Base-by-base conservation (phyloP, 2,113 vertebrate species). In the Gobius niger region DNA sequence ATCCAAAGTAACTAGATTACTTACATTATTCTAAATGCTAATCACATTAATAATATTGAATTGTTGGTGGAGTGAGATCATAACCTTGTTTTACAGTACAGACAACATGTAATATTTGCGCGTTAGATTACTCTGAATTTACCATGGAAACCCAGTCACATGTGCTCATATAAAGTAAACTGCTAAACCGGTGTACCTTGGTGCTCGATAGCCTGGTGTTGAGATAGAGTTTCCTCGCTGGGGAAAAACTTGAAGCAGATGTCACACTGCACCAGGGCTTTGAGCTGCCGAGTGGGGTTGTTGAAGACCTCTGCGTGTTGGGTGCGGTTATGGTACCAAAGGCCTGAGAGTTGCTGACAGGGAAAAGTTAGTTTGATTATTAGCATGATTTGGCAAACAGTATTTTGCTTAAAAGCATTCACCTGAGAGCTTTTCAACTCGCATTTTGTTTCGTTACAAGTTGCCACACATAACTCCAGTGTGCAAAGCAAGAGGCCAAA, bases 271-370 rank as follows among this genome's bases (percentile, higher is more conserved):
- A 95, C 84, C 3, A 94, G 90, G 0, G 90, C 91, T 88, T 89
- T 96, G 68, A 94, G 91, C 59, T 92, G 92, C 3, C 90, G 89
- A 50, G 93, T 94, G 75, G 96, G 95, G 59, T 84, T 92, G 11
- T 93, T 93, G 76, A 94, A 94, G 53, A 94, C 84, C 6, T 96
- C 95, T 0, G 94, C 94, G 67, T 97, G 95, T 70, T 93, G 94
- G 50, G 94, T 97, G 72, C 94, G 90, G 81, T 96, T 98, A 57
- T 97, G 96, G 82, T 98, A 98, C 96, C 96, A 98, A 61, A 98
- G 82, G 5, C 96, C 95, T 5, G 96, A 98, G 53, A 97, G 81
- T 90, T 97, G 95, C 96, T 98, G 85, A 11, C 24, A 81, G 86
- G 80, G 18, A 83, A 46, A 46, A 46, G 3, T 24, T 24, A 2